phyloP scores from a whole-genome alignment of 1,140 invertebrate genomes.

The Belonocnema kinseyi region DNA sequence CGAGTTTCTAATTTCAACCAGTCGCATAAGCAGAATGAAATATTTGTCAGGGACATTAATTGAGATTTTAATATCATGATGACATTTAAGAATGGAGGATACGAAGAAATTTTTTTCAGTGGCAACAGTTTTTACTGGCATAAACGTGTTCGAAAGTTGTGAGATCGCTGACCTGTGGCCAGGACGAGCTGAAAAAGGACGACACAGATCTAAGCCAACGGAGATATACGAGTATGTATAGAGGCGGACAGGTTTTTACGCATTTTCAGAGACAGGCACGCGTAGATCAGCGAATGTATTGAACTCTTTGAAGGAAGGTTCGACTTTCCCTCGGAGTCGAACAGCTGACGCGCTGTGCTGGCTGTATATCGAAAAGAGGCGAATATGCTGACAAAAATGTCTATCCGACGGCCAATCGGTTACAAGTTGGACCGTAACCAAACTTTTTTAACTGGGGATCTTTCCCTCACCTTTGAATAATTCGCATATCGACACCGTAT shows the following conservation, averaged over 20 bases:
- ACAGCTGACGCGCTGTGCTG: constrained; percentile 45
- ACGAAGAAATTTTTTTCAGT: constrained; percentile 9
- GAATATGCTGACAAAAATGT: constrained; percentile 46
- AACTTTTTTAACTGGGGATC: constrained; percentile 9
- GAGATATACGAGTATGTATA: not conserved
- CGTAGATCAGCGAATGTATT: constrained; percentile 18
- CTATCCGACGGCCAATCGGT: constrained; percentile 44
- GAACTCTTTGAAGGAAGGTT: constrained; percentile 36
- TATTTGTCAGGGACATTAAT: no score
- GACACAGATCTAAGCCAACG: not conserved
- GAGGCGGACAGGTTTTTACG: constrained; percentile 18
- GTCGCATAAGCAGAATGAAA: no score
- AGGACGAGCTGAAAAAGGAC: constrained; percentile 15
- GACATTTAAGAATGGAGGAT: not conserved
- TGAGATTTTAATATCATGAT: no score
- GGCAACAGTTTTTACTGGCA: constrained; percentile 7
- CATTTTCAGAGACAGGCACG: constrained; percentile 26
- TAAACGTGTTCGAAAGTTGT: constrained; percentile 12
- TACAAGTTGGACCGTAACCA: constrained; percentile 44
- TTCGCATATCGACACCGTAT: constrained; percentile 16
- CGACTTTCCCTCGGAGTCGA: constrained; percentile 52
- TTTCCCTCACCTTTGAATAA: constrained; percentile 9
- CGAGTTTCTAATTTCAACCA: no score
- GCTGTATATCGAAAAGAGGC: constrained; percentile 40
- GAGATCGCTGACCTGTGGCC: constrained; percentile 5